Evolutionary conservation across 1,140 invertebrate species (phyloP), one percentile per base, ranked within the genome.

Genomic region (Ctenoplectra terminalis): DNA sequence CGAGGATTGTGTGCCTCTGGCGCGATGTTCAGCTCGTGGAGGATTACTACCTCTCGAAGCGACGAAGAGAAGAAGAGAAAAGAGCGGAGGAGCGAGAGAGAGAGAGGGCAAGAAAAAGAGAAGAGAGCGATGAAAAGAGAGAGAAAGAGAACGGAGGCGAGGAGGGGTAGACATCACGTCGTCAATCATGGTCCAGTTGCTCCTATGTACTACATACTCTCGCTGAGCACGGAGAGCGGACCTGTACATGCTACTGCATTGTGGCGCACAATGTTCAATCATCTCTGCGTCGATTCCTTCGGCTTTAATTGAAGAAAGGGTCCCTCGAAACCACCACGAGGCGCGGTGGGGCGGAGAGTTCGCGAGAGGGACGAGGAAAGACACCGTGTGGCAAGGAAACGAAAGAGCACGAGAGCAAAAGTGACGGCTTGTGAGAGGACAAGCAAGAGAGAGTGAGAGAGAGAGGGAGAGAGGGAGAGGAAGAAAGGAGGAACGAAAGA

Each of bases 151-250:
- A 31, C 52, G 70, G 70, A 64, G 64, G 34, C 58, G 81, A 72
- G 63, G 75, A 83, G 81, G 66, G 88, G 61, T 73, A 87, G 83
- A 88, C 88, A 88, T 91, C 90, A 85, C 88, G 88, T 92, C 91
- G 90, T 92, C 91, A 91, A 91, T 92, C 91, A 92, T 87, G 89
- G 91, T 92, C 90, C 90, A 91, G 90, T 92, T 92, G 87, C 85
- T 87, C 82, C 87, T 89, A 87, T 88, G 86, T 90, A 88, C 63
- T 90, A 88, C 84, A 87, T 87, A 88, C 84, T 84, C 87, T 74
- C 84, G 54, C 75, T 66, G 74, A 76, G 64, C 83, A 56, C 69
- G 63, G 56, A 86, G 75, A 80, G 9, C 40, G 81, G 77, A 79
- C 76, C 74, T 83, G 84, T 88, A 89, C 83, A 89, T 86, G 87